Base-by-base conservation (phyloP, 2,888 invertebrate genomes). In the Watsonalla cultraria region DNA sequence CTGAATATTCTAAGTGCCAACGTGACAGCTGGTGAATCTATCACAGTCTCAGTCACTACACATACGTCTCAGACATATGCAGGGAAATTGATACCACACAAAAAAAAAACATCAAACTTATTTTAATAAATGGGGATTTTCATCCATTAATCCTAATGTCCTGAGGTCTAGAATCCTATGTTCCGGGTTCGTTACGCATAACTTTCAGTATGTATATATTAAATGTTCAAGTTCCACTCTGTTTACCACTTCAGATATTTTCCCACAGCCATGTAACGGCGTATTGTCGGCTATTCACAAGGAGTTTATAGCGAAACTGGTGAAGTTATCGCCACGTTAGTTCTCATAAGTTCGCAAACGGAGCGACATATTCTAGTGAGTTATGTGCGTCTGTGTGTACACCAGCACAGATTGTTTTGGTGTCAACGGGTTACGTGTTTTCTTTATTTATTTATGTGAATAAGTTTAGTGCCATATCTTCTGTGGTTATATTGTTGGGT, bases 291-390 rank as follows among this genome's bases (percentile, higher is more conserved):
- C 71, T 71, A 54, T 56, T 24, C 51, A 46, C 59, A 50, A 59
- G 37, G 58, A 65, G 60, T 75, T 76, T 72, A 76, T 73, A 70
- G 70, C 62, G 55, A 67, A 74, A 73, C 70, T 71, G 68, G 76
- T 77, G 69, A 76, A 78, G 72, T 76, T 76, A 78, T 72, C 64
- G 70, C 57, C 39, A 59, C 66, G 68, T 68, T 59, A 61, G 61
- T 64, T 57, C 54, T 52, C 57, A 54, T 6, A 7, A 15, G 46
- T 14, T 46, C 46, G 46, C 37, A 14, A 6, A 14, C 15, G 13
- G 58, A 52, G 56, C 58, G 59, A 61, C 66, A 67, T 59, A 53
- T 54, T 51, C 33, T 33, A 33, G 47, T 47, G 54, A 53, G 59
- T 58, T 64, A 51, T 61, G 55, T 51, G 60, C 56, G 60, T 65